Base-by-base conservation (phyloP, 2,888 invertebrate species). In the Pachymerium ferrugineum region DNA sequence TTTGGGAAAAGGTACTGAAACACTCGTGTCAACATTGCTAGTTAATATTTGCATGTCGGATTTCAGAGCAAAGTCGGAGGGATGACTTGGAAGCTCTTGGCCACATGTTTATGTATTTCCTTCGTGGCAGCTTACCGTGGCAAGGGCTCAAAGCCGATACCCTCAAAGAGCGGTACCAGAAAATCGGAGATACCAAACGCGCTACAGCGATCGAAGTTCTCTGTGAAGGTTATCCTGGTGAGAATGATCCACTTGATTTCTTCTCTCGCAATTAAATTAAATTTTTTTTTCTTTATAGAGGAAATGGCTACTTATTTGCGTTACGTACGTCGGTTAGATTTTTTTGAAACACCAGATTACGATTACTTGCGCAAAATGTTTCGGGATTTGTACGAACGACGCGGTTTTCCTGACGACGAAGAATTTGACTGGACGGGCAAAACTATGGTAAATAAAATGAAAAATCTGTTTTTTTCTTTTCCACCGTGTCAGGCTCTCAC, bases 81-180 rank as follows among this genome's bases (percentile, higher is more conserved):
- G 99, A 99, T 86, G 99, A 99, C 86, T 87, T 99, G 84, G 99
- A 99, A 86, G 99, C 99, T 77, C 88, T 99, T 82, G 99, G 99
- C 78, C 98, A 99, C 87, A 99, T 99, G 99, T 99, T 99, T 87
- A 98, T 99, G 98, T 99, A 99, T 88, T 99, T 99, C 87, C 88
- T 99, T 85, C 89, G 99, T 81, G 99, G 99, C 81, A 97, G 96
- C 85, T 88, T 99, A 85, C 99, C 99, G 80, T 98, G 98, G 98
- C 99, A 99, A 87, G 99, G 99, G 81, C 89, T 99, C 82, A 99
- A 99, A 88, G 98, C 98, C 80, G 98, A 98, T 85, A 98, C 97
- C 82, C 88, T 98, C 82, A 98, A 98, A 87, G 97, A 98, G 86
- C 79, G 99, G 83, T 99, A 99, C 88, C 98, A 99, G 88, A 99